A percentile compares a stretch with the other conserved stretches of the same genome.
Evolutionary conservation across 2,888 invertebrate genomes (phyloP).

Genomic region (Polydrusus pterygomalis): DNA sequence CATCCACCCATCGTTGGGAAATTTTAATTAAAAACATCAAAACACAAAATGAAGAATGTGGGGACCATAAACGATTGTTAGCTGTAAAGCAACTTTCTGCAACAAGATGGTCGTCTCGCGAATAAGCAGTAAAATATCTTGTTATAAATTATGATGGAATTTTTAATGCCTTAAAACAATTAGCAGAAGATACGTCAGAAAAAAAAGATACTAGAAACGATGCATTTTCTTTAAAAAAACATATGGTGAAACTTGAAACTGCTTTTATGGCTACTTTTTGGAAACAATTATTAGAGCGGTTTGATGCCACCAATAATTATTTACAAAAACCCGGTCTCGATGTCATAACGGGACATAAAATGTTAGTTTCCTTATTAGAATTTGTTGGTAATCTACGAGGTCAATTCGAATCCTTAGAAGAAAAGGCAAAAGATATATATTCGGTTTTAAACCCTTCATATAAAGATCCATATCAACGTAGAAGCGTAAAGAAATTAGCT

Average conservation of each 20-base stretch:
- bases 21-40: conserved; percentile 6
- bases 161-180: neutral
- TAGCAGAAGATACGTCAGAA: neutral
- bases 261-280: neutral
- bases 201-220: no score
- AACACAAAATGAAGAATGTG: neutral
- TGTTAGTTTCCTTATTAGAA: no score
- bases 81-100: conserved; percentile 2
- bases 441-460: no score
- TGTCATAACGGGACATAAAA: no score
- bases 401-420: no score
- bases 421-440: no score
- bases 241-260: neutral
- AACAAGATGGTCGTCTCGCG: conserved; percentile 27
- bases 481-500: no score
- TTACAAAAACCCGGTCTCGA: no score
- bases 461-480: no score
- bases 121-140: conserved; percentile 16
- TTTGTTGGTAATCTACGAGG: no score
- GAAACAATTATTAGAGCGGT: neutral
- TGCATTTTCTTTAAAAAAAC: no score
- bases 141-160: conserved; percentile 7
- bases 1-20: neutral
- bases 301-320: neutral
- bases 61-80: no score